Evolutionary conservation across 2,888 invertebrate genomes (phyloP).

Genomic region (Drosophila diplacantha): DNA sequence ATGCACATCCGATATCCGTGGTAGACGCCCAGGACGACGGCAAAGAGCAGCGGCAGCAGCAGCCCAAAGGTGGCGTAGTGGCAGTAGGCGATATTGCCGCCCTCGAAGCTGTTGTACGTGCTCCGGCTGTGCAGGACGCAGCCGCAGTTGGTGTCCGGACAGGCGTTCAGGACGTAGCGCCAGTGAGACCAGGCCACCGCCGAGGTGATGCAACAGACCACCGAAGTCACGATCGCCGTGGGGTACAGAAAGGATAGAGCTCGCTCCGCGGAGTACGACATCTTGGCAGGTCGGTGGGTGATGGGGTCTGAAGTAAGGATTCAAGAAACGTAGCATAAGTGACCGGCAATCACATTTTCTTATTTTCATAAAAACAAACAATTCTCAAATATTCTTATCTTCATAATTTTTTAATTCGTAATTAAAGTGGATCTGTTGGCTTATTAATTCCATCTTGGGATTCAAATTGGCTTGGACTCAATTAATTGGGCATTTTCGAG

Average conservation of each 20-base stretch:
- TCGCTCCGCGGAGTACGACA: slow-evolving; percentile 76
- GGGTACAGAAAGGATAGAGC: slow-evolving; percentile 75
- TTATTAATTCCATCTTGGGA: slow-evolving; percentile 4
- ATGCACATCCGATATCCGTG: slow-evolving; percentile 85
- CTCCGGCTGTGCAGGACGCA: slow-evolving; percentile 83
- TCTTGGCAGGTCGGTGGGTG: slow-evolving; percentile 33
- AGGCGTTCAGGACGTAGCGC: slow-evolving; percentile 82
- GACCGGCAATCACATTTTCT: too few species aligned
- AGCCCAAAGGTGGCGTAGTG: slow-evolving; percentile 84
- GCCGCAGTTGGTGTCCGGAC: slow-evolving; percentile 83
- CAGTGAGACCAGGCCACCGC: slow-evolving; percentile 85
- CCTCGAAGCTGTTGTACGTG: slow-evolving; percentile 82
- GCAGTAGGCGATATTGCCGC: slow-evolving; percentile 83
- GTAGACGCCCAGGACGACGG: slow-evolving; percentile 82
- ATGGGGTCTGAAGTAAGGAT: background rate
- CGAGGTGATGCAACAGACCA: slow-evolving; percentile 75
- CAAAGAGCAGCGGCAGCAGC: slow-evolving; percentile 81
- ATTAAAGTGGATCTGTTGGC: background rate
- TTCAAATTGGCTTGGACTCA: slow-evolving; percentile 10
- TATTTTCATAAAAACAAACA: background rate
- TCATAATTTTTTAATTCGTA: background rate
- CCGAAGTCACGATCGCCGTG: slow-evolving; percentile 70
- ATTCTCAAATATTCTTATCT: background rate
- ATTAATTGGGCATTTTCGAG: slow-evolving; percentile 29
- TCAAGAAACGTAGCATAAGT: background rate